Evolutionary conservation across 2,113 vertebrate genomes (phyloP).

Genomic region (Grammomys surdaster): DNA sequence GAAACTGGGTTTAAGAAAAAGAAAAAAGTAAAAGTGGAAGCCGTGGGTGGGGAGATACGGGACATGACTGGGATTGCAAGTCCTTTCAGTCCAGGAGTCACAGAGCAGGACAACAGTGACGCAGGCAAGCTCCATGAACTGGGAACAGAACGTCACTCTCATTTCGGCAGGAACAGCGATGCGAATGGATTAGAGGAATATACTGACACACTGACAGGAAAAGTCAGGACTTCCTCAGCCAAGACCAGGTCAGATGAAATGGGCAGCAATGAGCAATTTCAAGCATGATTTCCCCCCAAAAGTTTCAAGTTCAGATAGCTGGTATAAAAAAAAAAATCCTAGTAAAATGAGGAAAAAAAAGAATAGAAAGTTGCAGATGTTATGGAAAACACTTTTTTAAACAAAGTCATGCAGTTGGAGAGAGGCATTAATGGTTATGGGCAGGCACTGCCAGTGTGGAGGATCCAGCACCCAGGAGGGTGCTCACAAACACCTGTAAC

Average conservation of each 20-base stretch:
- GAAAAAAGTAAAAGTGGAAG: background rate
- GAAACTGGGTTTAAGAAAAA: slow-evolving; percentile 10
- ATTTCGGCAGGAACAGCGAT: background rate
- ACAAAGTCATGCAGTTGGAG: background rate
- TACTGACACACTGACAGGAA: background rate
- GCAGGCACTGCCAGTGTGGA: background rate
- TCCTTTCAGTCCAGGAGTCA: background rate
- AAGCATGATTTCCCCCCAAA: background rate
- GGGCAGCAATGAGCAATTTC: background rate
- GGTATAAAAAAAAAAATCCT: background rate
- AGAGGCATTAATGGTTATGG: background rate
- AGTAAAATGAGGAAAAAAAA: background rate
- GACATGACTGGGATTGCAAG: background rate
- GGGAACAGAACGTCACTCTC: background rate
- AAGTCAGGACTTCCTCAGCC: background rate
- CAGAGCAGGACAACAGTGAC: background rate
- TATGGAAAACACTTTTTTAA: background rate
- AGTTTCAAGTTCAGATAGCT: background rate
- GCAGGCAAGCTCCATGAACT: background rate
- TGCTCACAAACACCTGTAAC: background rate
- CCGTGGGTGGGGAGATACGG: background rate
- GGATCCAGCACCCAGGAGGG: no score
- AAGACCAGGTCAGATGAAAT: background rate
- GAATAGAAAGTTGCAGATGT: background rate
- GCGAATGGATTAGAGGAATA: background rate